Evolutionary conservation across 1,140 invertebrate species (phyloP).

Genomic region (Macrobrachium rosenbergii): DNA sequence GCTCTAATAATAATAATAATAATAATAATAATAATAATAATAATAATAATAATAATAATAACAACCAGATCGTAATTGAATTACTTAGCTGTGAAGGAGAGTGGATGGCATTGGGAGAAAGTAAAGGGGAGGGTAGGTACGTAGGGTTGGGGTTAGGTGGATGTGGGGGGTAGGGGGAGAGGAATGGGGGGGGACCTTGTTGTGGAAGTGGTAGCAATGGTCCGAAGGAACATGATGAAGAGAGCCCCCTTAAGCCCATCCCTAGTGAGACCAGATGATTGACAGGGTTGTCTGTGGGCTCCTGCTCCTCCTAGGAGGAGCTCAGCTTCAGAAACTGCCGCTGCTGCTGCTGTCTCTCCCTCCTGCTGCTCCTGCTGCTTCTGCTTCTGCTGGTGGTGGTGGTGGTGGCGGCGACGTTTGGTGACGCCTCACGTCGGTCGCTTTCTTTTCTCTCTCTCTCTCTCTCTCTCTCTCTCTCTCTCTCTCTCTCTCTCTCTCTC

Average conservation of each 20-base stretch:
- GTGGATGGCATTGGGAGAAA: background rate
- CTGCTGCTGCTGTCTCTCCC: conserved; percentile 20
- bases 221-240: conserved; percentile 60
- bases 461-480: background rate
- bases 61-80: background rate
- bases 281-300: conserved; percentile 61
- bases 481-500: background rate
- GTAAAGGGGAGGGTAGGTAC: background rate
- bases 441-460: background rate
- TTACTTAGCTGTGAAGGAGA: background rate
- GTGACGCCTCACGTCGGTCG: no score
- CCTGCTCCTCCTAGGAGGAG: conserved; percentile 52
- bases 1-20: no score
- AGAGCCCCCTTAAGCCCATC: conserved; percentile 60
- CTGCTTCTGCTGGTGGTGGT: no score
- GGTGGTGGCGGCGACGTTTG: no score
- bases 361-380: conserved; percentile 11
- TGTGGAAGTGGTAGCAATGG: conserved; percentile 34
- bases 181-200: background rate
- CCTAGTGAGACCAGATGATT: conserved; percentile 56
- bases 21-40: no score
- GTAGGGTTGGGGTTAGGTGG: background rate
- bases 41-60: no score
- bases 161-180: background rate
- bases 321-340: background rate